phyloP scores from a whole-genome alignment of 2,113 vertebrate genomes.

The Myotis yumanensis region DNA sequence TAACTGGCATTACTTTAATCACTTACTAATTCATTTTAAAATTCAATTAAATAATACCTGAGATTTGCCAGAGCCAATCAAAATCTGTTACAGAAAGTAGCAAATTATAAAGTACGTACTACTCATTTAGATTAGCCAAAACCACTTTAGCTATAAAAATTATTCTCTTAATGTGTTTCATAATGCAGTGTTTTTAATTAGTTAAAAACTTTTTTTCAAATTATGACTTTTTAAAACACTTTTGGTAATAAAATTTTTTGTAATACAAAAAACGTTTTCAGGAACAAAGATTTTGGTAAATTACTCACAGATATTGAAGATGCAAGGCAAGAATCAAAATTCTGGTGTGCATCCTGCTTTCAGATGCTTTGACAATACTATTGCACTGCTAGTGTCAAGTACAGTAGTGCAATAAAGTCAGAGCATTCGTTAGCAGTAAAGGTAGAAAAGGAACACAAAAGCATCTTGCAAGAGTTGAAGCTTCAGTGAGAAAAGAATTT shows the following conservation, averaged over 20 bases:
- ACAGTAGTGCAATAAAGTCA: slow-evolving; percentile 99
- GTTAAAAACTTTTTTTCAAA: slow-evolving; percentile 2
- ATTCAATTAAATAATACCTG: slow-evolving; percentile 40
- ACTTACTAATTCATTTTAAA: slow-evolving; percentile 35
- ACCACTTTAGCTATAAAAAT: slow-evolving; percentile 31
- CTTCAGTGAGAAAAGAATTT: slow-evolving; percentile 48
- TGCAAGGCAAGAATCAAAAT: slow-evolving; percentile 50
- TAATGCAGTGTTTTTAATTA: slow-evolving; percentile 48
- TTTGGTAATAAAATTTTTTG: slow-evolving; percentile 18
- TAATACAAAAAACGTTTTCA: slow-evolving; percentile 29
- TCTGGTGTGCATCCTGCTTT: slow-evolving; percentile 83
- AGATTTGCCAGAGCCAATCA: slow-evolving; percentile 17
- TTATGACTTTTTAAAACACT: slow-evolving; percentile 44
- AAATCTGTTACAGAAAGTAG: slow-evolving; percentile 49
- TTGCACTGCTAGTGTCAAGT: slow-evolving; percentile 98
- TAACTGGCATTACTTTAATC: slow-evolving; percentile 24
- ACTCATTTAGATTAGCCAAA: slow-evolving; percentile 34
- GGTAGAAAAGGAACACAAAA: slow-evolving; percentile 25
- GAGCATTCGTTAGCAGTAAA: slow-evolving; percentile 92
- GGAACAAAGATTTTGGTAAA: slow-evolving; percentile 38
- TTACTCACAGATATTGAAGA: slow-evolving; percentile 69
- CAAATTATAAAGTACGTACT: slow-evolving; percentile 50
- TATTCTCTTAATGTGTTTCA: slow-evolving; percentile 10
- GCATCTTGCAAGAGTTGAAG: not conserved
- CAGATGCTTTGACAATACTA: slow-evolving; percentile 99